Percentiles rank a stretch among this genome's conserved stretches.
Evolutionary conservation across 2,113 vertebrate genomes (phyloP).

Genomic region (Motacilla tschutschensis): DNA sequence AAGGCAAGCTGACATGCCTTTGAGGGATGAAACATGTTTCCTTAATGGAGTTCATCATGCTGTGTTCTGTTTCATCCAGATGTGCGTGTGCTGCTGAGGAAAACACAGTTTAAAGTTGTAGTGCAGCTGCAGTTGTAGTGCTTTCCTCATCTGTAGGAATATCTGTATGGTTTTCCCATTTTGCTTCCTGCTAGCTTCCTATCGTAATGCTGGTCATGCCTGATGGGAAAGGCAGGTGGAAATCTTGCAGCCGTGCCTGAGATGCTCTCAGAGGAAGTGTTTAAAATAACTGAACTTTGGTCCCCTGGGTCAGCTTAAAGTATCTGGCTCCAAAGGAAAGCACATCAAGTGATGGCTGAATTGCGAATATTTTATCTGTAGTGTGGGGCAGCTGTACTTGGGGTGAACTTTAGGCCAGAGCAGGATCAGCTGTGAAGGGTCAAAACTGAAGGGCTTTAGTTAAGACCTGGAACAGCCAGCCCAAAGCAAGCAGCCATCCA

Average conservation of each 20-base stretch:
- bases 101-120: neutral
- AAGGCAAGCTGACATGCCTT: neutral
- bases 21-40: neutral
- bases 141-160: neutral
- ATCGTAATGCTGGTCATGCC: neutral
- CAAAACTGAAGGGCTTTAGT: neutral
- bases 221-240: conserved; percentile 46
- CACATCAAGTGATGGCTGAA: neutral
- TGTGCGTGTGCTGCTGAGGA: neutral
- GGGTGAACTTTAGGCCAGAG: neutral
- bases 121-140: neutral
- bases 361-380: neutral
- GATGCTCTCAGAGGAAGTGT: conserved; percentile 29
- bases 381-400: neutral
- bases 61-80: neutral
- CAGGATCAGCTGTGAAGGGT: neutral
- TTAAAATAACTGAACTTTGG: conserved; percentile 37
- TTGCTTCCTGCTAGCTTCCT: neutral
- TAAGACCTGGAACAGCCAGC: neutral
- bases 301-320: neutral
- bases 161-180: neutral
- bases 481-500: neutral
- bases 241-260: neutral
- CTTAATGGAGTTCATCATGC: neutral
- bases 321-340: neutral